phyloP scores from a whole-genome alignment of 2,113 vertebrate genomes.

The Neofelis nebulosa region DNA sequence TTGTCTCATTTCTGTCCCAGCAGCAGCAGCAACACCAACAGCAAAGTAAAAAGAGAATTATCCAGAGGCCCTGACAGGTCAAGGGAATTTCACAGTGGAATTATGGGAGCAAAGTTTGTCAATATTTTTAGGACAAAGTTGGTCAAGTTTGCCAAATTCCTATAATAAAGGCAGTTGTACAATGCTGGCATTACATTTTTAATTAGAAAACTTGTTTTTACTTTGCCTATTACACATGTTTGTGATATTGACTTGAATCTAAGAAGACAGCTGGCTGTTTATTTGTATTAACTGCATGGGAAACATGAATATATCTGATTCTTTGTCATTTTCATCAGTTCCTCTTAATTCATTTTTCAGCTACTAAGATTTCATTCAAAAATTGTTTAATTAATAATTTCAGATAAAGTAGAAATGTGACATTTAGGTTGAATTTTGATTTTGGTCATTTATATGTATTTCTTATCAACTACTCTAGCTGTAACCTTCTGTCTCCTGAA shows the following conservation, averaged over 20 bases:
- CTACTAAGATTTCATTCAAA: not conserved
- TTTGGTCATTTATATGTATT: not conserved
- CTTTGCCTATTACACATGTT: not conserved
- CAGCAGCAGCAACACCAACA: not conserved
- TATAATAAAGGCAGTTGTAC: not conserved
- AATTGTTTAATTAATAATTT: not conserved
- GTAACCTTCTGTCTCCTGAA: not conserved
- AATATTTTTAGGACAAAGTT: not conserved
- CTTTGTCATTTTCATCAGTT: not conserved
- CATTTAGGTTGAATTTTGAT: not conserved
- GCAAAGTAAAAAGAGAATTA: not conserved
- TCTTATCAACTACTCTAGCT: not conserved
- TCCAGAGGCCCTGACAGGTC: not conserved
- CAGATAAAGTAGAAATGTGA: not conserved
- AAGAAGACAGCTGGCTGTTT: not conserved
- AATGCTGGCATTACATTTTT: not conserved
- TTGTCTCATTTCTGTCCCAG: not conserved
- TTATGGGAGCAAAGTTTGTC: not conserved
- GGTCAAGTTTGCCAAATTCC: not conserved
- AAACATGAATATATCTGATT: conserved; percentile 4
- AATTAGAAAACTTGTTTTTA: not conserved
- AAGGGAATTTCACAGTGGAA: not conserved
- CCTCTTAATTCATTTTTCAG: not conserved
- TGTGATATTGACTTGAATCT: not conserved
- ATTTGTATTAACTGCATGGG: not conserved